Percentiles rank a stretch among this genome's conserved stretches.
phyloP scores from a whole-genome alignment of 2,113 vertebrate species.

The Chamaetylas fuelleborni region DNA sequence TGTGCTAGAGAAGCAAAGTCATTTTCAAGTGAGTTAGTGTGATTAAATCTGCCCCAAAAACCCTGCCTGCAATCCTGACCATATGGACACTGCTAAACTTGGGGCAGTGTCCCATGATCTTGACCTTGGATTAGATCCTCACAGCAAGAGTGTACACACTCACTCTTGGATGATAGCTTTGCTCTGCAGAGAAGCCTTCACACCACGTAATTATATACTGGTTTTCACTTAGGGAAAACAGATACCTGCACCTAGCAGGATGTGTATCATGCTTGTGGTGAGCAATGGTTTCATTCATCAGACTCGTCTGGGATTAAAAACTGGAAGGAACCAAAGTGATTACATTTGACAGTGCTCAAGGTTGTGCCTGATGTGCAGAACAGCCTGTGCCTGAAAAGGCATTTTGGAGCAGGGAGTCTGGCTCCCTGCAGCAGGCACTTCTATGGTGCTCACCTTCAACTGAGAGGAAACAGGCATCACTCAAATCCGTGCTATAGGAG shows the following conservation, averaged over 20 bases:
- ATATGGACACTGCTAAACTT: neutral
- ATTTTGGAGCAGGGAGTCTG: neutral
- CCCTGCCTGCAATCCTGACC: neutral
- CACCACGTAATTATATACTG: neutral
- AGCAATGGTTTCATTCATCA: neutral
- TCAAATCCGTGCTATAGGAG: neutral
- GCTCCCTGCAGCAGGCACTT: neutral
- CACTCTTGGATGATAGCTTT: neutral
- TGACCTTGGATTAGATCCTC: neutral
- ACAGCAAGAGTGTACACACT: rapidly evolving
- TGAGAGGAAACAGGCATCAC: neutral
- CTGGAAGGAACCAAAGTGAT: neutral
- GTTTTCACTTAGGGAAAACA: neutral
- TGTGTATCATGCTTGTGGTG: neutral
- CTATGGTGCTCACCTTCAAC: neutral
- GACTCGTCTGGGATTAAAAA: neutral
- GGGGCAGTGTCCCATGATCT: neutral
- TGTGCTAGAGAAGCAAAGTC: neutral
- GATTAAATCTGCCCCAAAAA: neutral
- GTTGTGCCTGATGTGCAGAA: neutral
- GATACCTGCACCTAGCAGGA: neutral
- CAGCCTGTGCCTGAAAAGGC: neutral
- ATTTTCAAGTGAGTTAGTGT: neutral
- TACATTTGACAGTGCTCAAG: neutral
- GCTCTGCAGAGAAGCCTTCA: neutral